phyloP scores from a whole-genome alignment of 2,113 vertebrate genomes.

The Phalacrocorax pelagicus region DNA sequence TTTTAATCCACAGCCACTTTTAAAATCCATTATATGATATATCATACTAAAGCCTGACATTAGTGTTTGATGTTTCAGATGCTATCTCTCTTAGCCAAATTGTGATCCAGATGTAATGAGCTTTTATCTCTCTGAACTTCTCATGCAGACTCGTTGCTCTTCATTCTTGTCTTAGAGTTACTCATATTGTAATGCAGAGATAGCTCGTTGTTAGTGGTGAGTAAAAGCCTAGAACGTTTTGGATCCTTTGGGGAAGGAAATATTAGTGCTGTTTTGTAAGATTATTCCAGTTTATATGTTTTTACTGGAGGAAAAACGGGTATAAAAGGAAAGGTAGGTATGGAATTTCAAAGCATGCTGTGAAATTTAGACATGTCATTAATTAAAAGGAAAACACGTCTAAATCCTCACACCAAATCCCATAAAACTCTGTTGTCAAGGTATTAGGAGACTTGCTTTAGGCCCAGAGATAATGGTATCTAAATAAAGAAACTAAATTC shows the following conservation, averaged over 20 bases:
- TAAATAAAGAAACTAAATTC: neutral
- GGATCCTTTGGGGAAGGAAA: neutral
- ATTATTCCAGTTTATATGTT: neutral
- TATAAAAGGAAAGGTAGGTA: neutral
- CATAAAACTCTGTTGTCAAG: neutral
- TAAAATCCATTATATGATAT: neutral
- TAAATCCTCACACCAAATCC: neutral
- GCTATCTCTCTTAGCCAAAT: neutral
- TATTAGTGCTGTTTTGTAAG: neutral
- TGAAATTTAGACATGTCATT: neutral
- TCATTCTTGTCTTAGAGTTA: neutral
- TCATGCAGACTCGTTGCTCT: neutral
- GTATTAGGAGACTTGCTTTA: neutral
- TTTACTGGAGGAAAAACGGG: neutral
- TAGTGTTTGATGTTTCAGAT: neutral
- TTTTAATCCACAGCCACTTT: too few relatives aligned
- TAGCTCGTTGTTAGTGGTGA: neutral
- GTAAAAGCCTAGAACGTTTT: neutral
- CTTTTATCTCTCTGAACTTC: neutral
- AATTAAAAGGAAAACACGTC: neutral
- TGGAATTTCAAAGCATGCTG: neutral
- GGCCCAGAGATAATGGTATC: neutral
- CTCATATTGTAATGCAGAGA: neutral
- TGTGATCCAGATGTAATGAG: neutral
- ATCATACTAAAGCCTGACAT: neutral